Evolutionary conservation across 2,888 invertebrate genomes (phyloP).

Genomic region (Aromia moschata): DNA sequence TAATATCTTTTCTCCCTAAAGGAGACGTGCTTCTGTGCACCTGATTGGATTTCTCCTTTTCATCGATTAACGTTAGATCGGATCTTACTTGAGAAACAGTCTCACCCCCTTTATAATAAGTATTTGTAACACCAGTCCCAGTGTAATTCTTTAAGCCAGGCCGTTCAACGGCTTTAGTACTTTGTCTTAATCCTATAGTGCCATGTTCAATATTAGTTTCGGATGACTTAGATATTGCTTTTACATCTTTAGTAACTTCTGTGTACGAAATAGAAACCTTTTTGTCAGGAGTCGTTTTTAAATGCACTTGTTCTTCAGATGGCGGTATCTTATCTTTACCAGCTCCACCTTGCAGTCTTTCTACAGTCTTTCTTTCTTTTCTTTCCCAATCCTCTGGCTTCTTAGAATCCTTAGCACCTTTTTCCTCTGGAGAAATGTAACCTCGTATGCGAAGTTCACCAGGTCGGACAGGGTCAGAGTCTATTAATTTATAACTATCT

Average conservation of each 20-base stretch:
- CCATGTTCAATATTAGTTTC: constrained; percentile 31
- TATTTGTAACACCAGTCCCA: constrained; percentile 7
- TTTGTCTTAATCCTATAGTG: constrained; percentile 35
- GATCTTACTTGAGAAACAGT: constrained; percentile 1
- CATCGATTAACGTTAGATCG: constrained; percentile 14
- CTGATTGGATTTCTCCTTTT: constrained; percentile 31
- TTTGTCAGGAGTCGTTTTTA: constrained; percentile 50
- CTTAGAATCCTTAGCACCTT: constrained; percentile 62
- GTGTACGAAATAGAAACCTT: constrained; percentile 45
- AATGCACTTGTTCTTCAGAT: constrained; percentile 47
- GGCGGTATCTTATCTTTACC: constrained; percentile 54
- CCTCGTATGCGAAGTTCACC: constrained; percentile 52
- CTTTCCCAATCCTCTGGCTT: constrained; percentile 62
- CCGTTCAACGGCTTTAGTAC: constrained; percentile 21
- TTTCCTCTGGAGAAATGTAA: constrained; percentile 60
- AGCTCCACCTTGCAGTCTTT: constrained; percentile 61
- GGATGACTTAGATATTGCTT: constrained; percentile 20
- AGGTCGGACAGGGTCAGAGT: constrained; percentile 55
- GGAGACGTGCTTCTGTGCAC: constrained; percentile 62
- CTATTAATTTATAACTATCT: constrained; percentile 55
- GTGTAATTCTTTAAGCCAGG: constrained; percentile 7
- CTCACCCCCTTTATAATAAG: constrained; percentile 2
- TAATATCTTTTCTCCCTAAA: constrained; percentile 56
- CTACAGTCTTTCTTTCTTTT: constrained; percentile 59
- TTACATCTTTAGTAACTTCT: constrained; percentile 34